These are phyloP conservation scores for Polyommatus iphigenia DNA, from an alignment of 2,888 invertebrate genomes.

Conservation along the genomic window DNA sequence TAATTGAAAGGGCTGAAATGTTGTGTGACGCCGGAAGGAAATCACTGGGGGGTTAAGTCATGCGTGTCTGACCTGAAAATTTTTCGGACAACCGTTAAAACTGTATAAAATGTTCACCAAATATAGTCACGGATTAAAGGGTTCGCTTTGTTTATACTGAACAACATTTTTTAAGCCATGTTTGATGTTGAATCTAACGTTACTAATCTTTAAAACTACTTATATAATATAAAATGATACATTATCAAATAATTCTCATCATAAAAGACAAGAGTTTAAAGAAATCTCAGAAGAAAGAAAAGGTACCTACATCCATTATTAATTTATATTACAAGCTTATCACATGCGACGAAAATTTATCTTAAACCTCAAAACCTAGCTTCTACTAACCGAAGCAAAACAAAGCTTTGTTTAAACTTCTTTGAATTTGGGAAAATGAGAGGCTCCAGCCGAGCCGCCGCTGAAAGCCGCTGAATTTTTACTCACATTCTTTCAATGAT, in stretches of 20 bases:
- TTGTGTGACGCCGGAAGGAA: conserved; percentile 29
- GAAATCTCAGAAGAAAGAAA: not conserved
- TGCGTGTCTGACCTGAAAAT: conserved; percentile 11
- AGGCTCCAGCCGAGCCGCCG: conserved; percentile 68
- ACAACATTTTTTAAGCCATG: not conserved
- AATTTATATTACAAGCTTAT: not conserved
- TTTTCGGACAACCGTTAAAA: conserved; percentile 17
- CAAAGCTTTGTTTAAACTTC: conserved; percentile 77
- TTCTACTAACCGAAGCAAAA: conserved; percentile 72
- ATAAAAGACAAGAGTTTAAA: not conserved
- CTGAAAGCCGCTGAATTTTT: conserved; percentile 15
- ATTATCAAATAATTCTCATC: not conserved
- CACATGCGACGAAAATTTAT: not conserved
- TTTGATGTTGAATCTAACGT: not conserved
- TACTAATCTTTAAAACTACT: not conserved
- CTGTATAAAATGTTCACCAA: not conserved
- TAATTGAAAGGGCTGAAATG: conserved; percentile 28
- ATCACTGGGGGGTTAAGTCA: conserved; percentile 14
- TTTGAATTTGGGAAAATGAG: conserved; percentile 80
- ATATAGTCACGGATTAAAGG: conserved; percentile 13
- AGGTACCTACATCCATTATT: not conserved
- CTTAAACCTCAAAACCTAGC: conserved; percentile 54
- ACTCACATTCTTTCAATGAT: conserved; percentile 10
- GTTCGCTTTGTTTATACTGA: not conserved
- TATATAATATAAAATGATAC: too few relatives aligned